Percentiles rank a stretch among this genome's conserved stretches.
These are phyloP conservation scores for Spicauda simplicius DNA, from an alignment of 2,888 invertebrate genomes.

Conservation along the genomic window DNA sequence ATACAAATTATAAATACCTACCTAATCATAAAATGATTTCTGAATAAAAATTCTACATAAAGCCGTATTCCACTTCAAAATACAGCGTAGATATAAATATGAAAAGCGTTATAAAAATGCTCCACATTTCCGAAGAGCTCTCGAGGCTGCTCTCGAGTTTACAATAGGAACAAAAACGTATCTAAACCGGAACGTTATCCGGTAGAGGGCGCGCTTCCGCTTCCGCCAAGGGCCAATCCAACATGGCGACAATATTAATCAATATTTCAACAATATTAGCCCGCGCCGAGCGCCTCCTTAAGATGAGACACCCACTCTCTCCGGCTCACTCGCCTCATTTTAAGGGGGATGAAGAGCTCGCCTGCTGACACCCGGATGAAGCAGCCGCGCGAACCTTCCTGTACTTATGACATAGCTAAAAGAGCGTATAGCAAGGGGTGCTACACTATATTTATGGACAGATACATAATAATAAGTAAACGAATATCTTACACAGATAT, in stretches of 20 bases:
- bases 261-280: conserved; percentile 84
- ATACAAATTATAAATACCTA: conserved; percentile 3
- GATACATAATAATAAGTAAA: too few relatives aligned
- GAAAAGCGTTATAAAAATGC: conserved; percentile 42
- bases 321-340: conserved; percentile 42
- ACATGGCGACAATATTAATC: conserved; percentile 85
- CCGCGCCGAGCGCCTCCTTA: conserved; percentile 60
- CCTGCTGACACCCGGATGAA: conserved; percentile 6
- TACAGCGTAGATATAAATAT: conserved; percentile 37
- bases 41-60: conserved; percentile 7
- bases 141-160: conserved; percentile 55
- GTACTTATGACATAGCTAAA: not conserved
- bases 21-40: not conserved
- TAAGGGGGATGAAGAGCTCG: conserved; percentile 20
- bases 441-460: too few relatives aligned
- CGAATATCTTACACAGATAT: too few relatives aligned
- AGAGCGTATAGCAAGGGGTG: too few relatives aligned
- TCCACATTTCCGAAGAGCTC: conserved; percentile 42
- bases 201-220: conserved; percentile 59
- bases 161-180: conserved; percentile 70
- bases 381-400: not conserved
- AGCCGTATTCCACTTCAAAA: conserved; percentile 8
- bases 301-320: conserved; percentile 67
- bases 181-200: conserved; percentile 69
- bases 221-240: conserved; percentile 72